Evolutionary conservation across 2,888 invertebrate genomes (phyloP), one percentile per base, ranked within the genome.

Genomic region (Lasiommata megera): DNA sequence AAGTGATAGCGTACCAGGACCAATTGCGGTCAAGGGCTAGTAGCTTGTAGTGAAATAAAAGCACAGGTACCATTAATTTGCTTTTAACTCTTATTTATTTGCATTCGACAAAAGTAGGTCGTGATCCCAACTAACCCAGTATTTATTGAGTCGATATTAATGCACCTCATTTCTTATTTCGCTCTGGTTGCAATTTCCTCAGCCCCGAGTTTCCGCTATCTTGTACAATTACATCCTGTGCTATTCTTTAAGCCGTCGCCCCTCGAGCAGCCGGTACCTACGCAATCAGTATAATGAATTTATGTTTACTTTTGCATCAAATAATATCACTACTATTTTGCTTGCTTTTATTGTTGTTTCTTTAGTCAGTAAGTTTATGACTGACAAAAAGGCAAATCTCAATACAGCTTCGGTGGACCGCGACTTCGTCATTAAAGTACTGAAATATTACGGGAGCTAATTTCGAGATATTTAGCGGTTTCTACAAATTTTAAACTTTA

Each of bases 91-190:
- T 44, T 3, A n/a, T n/a, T 16, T 31, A 44, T 16, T 29, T 16
- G 14, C 29, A 29, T 46, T 5, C 29, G 6, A 8, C 9, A 29
- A 11, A 44, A 46, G 46, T 46, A 11, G 46, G 46, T 46, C 31
- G 29, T 16, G 31, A 46, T 46, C 31, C 16, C 16, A 31, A 46
- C 46, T 31, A 14, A 23, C 7, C 7, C 44, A 14, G 46, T 31
- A 31, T 46, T 44, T 46, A 46, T 46, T 46, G 31, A 31, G 29
- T 3, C 9, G 29, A 29, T 31, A 46, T 46, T 12, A 31, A 46
- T 46, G 46, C 6, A 16, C 29, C 46, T 31, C 46, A 16, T 31
- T 46, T 16, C 46, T 46, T 46, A 31, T 46, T 31, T 14, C 16
- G 31, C 46, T 46, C 9, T 14, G 41, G 14, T 44, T 44, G 46